Base-by-base conservation (phyloP, 1,140 invertebrate species). In the Laupala kohalensis region DNA sequence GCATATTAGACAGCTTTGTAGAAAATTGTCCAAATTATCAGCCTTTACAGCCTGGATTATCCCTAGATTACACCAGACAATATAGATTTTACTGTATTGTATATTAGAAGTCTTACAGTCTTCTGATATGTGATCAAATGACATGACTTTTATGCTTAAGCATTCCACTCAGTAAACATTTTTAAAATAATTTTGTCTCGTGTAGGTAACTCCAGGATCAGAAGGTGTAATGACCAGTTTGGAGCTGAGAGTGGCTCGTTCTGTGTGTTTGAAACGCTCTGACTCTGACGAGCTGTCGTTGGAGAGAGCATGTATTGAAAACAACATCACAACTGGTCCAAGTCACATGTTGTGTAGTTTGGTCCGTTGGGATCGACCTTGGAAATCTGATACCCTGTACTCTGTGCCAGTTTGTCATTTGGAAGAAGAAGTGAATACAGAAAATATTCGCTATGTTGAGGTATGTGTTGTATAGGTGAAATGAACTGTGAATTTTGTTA, bases 291-390 rank as follows among this genome's bases (percentile, higher is more conserved):
- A 29, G 23, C 23, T 68, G 13, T 68, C 53, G 23, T 23, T n/a
- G n/a, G 53, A 63, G 24, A 62, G 70, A 23, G 24, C 6, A 4
- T 71, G 70, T 66, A 13, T 27, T 6, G 70, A 30, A 23, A 71
- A 30, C 25, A 28, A 27, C 23, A 9, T 23, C 25, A 66, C 27
- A 25, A 6, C 67, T 2, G 37, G 37, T 13, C 9, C 37, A 53
- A 29, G 28, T 5, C 63, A 24, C 6, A 24, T 71, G 27, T 78
- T 82, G 64, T 91, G 88, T 74, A 67, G 82, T 4, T 78, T 89
- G 2, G 78, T 78, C 15, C 78, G 88, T 63, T 87, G 83, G 83
- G 86, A 88, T 65, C 81, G 83, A 72, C 80, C 87, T 4, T 90
- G 88, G 89, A 5, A 86, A 3, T 78, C 85, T 2, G 79, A 82